These are phyloP conservation scores for Epirrhoe tristata DNA, from an alignment of 2,888 invertebrate genomes.

Conservation along the genomic window DNA sequence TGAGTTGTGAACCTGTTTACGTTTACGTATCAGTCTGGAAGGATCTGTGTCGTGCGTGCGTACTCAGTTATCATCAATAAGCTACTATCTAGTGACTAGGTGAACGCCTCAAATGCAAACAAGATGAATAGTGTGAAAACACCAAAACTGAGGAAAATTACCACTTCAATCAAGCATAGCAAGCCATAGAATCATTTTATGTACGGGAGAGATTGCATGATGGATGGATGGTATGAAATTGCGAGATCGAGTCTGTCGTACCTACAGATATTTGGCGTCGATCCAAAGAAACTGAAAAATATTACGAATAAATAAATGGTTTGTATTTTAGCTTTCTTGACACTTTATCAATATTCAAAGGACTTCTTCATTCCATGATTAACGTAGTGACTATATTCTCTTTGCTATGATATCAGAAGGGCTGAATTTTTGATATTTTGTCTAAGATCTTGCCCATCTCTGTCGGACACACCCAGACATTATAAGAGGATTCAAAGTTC, in stretches of 20 bases:
- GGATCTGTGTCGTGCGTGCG: constrained; percentile 1
- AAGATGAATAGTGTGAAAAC: constrained; percentile 12
- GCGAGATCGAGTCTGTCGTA: background rate
- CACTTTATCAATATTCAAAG: constrained; percentile 4
- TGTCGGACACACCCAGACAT: no score
- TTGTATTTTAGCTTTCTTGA: background rate
- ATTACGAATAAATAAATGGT: background rate
- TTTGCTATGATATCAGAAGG: background rate
- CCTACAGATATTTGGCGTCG: constrained; percentile 4
- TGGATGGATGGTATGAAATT: constrained; percentile 13
- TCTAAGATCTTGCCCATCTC: no score
- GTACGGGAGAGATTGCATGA: constrained; percentile 24
- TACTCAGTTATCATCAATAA: constrained; percentile 10
- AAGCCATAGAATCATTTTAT: constrained; percentile 47
- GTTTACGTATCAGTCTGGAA: constrained; percentile 10
- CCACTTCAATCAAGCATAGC: constrained; percentile 50
- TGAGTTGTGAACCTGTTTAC: no score
- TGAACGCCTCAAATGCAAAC: background rate
- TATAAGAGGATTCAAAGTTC: no score
- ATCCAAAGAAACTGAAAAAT: constrained; percentile 15
- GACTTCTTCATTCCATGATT: background rate
- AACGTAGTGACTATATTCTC: no score
- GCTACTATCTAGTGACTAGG: constrained; percentile 7
- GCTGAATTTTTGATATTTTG: background rate
- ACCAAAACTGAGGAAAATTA: constrained; percentile 53